Conservation (phyloP, 1,140 invertebrate species). For the Leptestheria dahalacensis region DNA sequence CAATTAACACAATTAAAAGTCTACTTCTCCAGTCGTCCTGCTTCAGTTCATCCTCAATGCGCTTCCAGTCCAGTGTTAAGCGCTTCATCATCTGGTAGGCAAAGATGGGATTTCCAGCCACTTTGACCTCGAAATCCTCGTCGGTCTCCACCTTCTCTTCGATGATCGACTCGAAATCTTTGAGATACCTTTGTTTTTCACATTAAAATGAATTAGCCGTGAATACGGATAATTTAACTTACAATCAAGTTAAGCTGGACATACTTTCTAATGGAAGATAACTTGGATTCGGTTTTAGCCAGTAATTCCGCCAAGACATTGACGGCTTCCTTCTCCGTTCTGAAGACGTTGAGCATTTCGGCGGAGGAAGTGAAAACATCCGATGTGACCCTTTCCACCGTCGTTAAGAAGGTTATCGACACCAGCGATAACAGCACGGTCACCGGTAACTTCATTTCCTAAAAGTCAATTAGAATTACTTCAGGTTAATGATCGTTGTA, state of each 20-base stretch:
- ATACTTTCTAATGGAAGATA: conserved; percentile 2
- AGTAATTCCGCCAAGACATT: conserved; percentile 9
- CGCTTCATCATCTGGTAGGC: conserved; percentile 36
- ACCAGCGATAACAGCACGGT: too few species aligned
- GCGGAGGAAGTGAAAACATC: conserved; percentile 10
- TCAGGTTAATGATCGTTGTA: too few species aligned
- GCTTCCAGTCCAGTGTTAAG: conserved; percentile 33
- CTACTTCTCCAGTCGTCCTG: conserved; percentile 22
- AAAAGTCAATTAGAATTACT: too few species aligned
- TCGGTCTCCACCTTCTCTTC: conserved; percentile 9
- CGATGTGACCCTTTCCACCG: background rate
- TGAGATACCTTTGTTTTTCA: conserved; percentile 3
- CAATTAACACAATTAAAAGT: too few species aligned
- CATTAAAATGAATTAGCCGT: background rate
- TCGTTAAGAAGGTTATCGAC: too few species aligned
- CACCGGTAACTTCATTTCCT: too few species aligned
- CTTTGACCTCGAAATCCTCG: conserved; percentile 25
- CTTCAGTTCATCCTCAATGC: conserved; percentile 21
- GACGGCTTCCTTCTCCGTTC: conserved; percentile 7
- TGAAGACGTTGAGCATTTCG: conserved; percentile 9
- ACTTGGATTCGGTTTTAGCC: conserved; percentile 7
- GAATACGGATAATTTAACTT: background rate
- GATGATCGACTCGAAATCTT: conserved; percentile 7
- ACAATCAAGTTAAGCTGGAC: background rate
- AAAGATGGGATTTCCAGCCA: conserved; percentile 36